Percentiles rank a stretch among this genome's conserved stretches.
These are phyloP conservation scores for Arenaria interpres DNA, from an alignment of 2,113 vertebrate genomes.

Conservation along the genomic window DNA sequence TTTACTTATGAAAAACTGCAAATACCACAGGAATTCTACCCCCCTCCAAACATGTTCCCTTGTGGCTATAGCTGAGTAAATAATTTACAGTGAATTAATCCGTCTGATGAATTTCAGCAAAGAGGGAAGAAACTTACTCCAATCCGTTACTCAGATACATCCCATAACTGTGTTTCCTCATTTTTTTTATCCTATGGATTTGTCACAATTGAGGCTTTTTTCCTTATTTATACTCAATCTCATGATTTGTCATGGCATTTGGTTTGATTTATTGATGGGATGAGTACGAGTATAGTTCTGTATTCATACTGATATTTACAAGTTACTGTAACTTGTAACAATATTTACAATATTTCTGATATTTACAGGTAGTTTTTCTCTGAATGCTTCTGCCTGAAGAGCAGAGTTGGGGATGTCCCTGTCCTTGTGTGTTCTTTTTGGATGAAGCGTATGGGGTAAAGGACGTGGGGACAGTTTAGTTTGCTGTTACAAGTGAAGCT, in stretches of 20 bases:
- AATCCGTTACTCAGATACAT: neutral
- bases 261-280: neutral
- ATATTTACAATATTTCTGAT: neutral
- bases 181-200: neutral
- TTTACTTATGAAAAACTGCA: neutral
- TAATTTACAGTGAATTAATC: conserved; percentile 19
- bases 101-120: neutral
- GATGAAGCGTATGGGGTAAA: neutral
- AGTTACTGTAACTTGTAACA: no score
- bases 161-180: neutral
- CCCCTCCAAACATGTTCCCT: neutral
- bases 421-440: neutral
- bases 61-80: conserved; percentile 9
- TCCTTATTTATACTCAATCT: neutral
- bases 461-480: neutral
- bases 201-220: neutral
- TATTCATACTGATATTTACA: neutral
- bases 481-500: neutral
- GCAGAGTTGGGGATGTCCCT: neutral
- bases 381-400: neutral
- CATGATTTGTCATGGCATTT: neutral
- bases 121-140: neutral
- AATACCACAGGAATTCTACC: neutral
- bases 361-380: neutral
- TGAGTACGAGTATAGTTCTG: neutral